Conservation (phyloP, 2,797 vertebrate species). For the Malacoctenus gilli region DNA sequence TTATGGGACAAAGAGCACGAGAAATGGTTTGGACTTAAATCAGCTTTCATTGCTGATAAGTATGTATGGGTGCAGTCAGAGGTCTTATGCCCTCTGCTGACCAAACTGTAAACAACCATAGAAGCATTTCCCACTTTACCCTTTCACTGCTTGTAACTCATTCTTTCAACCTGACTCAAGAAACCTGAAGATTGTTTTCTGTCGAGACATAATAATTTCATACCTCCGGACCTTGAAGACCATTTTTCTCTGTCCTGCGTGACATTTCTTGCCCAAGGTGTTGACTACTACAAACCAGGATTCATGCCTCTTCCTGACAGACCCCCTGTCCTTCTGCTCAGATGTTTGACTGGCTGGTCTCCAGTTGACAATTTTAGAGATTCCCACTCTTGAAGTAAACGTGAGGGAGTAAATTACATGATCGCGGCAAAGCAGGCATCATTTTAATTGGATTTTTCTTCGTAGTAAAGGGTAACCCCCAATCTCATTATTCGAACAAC, state of each 20-base stretch:
- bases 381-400: slow-evolving; percentile 21
- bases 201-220: slow-evolving; percentile 1
- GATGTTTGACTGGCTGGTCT: background rate
- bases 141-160: too few relatives aligned
- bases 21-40: background rate
- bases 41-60: slow-evolving; percentile 3
- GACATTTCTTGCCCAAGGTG: background rate
- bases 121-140: too few relatives aligned
- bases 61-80: background rate
- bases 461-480: slow-evolving; percentile 39
- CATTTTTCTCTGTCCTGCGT: background rate
- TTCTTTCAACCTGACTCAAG: too few relatives aligned
- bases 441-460: slow-evolving; percentile 60
- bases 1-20: background rate
- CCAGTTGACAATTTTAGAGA: background rate
- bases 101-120: slow-evolving; percentile 10
- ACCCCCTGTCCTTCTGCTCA: background rate
- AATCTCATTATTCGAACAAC: slow-evolving; percentile 18
- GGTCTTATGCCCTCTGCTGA: slow-evolving; percentile 54
- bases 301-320: too few relatives aligned
- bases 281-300: background rate
- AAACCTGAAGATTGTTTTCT: background rate
- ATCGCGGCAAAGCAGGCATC: slow-evolving; percentile 17
- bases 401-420: slow-evolving; percentile 14
- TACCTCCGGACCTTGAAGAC: background rate